phyloP scores from a whole-genome alignment of 2,888 invertebrate species.

The Schizaphis graminum region DNA sequence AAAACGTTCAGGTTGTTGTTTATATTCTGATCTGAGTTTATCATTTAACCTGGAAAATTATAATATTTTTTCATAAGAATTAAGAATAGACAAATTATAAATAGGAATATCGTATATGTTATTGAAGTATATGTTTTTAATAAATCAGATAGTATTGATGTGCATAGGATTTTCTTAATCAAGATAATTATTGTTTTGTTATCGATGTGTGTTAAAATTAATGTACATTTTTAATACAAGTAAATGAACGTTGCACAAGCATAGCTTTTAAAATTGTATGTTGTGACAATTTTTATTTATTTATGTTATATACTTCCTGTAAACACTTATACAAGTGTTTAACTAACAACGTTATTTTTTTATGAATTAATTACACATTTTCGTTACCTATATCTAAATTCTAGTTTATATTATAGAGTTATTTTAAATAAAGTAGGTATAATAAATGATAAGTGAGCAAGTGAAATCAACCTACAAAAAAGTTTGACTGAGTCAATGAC shows the following conservation, averaged over 20 bases:
- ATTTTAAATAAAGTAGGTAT: no score
- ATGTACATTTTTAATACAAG: not conserved
- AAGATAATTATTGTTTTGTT: not conserved
- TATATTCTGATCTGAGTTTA: slow-evolving; percentile 83
- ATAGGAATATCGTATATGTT: not conserved
- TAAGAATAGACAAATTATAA: not conserved
- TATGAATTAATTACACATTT: no score
- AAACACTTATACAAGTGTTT: not conserved
- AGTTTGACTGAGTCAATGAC: no score
- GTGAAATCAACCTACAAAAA: no score
- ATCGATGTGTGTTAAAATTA: not conserved
- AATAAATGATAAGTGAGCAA: no score
- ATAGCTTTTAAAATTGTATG: not conserved
- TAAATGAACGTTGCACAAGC: not conserved
- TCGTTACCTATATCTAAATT: no score
- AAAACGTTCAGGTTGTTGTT: slow-evolving; percentile 82
- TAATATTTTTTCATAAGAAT: not conserved
- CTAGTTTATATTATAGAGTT: no score
- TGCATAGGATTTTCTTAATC: not conserved
- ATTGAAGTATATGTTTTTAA: not conserved
- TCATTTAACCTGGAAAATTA: slow-evolving; percentile 76
- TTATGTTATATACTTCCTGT: not conserved
- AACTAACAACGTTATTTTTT: no score
- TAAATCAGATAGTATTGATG: not conserved
- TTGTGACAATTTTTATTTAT: not conserved